phyloP scores from a whole-genome alignment of 2,888 invertebrate species.

The Phoronis australis region DNA sequence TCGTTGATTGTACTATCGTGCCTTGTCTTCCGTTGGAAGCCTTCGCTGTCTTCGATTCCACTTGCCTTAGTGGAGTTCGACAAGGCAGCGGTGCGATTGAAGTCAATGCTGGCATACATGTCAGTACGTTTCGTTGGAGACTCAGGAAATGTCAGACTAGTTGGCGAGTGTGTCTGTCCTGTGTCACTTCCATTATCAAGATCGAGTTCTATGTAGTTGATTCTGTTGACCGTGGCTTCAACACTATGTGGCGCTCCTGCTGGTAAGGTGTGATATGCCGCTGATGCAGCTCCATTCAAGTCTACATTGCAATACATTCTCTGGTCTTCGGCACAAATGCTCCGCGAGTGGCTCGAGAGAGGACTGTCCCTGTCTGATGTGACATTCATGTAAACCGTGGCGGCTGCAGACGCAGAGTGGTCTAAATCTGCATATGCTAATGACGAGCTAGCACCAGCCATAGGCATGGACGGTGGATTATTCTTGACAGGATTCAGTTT shows the following conservation, averaged over 20 bases:
- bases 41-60: slow-evolving; percentile 65
- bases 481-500: background rate
- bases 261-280: slow-evolving; percentile 4
- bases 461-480: background rate
- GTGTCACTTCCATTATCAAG: slow-evolving; percentile 23
- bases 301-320: slow-evolving; percentile 24
- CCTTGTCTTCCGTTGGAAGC: slow-evolving; percentile 48
- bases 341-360: background rate
- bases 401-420: background rate
- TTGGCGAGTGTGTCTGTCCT: slow-evolving; percentile 29
- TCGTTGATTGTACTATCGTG: slow-evolving; percentile 43
- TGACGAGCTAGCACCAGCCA: background rate
- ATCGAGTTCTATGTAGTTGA: slow-evolving; percentile 37
- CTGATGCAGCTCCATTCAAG: slow-evolving; percentile 6
- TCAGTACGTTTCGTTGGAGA: slow-evolving; percentile 37
- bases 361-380: background rate
- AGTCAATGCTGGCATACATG: slow-evolving; percentile 88
- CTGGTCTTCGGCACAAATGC: too few species aligned
- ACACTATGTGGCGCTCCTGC: too few species aligned
- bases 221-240: too few species aligned
- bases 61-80: slow-evolving; percentile 72
- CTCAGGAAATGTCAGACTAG: slow-evolving; percentile 28
- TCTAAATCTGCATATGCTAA: background rate
- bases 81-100: slow-evolving; percentile 85
- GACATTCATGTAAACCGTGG: slow-evolving; percentile 2